These are phyloP conservation scores for Orientallactaga sibirica DNA, from an alignment of 2,797 vertebrate genomes.

Conservation along the genomic window DNA sequence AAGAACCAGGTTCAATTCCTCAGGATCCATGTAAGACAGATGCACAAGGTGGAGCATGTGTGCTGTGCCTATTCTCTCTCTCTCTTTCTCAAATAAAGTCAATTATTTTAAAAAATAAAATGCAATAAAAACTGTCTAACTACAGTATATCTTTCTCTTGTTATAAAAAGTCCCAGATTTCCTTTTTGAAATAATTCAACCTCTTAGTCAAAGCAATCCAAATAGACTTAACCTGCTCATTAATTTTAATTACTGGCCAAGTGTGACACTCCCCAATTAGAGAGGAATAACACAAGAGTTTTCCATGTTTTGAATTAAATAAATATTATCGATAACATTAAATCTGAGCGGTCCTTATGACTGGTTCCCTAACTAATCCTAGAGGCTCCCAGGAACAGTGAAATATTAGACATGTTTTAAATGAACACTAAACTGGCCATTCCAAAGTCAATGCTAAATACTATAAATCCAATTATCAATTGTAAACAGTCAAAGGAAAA, in stretches of 20 bases:
- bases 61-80: too few species aligned
- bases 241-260: constrained; percentile 72
- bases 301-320: constrained; percentile 41
- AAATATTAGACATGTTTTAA: constrained; percentile 46
- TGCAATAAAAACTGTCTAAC: constrained; percentile 52
- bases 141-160: neutral
- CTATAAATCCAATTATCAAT: constrained; percentile 34
- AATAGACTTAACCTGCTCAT: constrained; percentile 78
- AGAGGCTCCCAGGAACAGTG: neutral
- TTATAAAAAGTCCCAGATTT: constrained; percentile 66
- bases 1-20: too few species aligned
- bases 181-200: constrained; percentile 75
- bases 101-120: too few species aligned
- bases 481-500: neutral
- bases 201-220: constrained; percentile 72
- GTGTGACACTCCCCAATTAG: constrained; percentile 70
- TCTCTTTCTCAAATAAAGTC: too few species aligned
- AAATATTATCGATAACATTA: constrained; percentile 48
- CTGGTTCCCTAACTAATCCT: constrained; percentile 72
- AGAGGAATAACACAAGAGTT: constrained; percentile 73
- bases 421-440: constrained; percentile 13
- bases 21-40: too few species aligned
- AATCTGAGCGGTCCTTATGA: constrained; percentile 73
- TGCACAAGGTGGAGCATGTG: too few species aligned
- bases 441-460: constrained; percentile 51